Evolutionary conservation across 2,797 vertebrate species (phyloP).

Genomic region (Microchirus variegatus): DNA sequence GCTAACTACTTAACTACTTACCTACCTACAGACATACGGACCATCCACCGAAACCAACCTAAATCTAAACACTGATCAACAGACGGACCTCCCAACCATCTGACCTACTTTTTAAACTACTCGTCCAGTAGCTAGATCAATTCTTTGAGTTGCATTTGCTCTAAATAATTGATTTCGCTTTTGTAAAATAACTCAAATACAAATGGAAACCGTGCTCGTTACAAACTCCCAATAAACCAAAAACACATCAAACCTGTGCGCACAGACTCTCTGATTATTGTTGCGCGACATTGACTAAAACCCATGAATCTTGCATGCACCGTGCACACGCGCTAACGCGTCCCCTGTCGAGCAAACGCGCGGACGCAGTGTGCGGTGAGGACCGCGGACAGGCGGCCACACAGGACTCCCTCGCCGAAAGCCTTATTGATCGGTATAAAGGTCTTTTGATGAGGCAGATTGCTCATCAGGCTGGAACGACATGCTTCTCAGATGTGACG

Average conservation of each 20-base stretch:
- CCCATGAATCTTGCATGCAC: slow-evolving; percentile 32
- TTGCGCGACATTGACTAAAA: slow-evolving; percentile 23
- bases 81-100: no score
- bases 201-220: no score
- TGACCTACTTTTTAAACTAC: no score
- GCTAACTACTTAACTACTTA: no score
- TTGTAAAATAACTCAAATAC: no score
- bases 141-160: no score
- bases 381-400: slow-evolving; percentile 43
- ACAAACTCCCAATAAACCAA: neutral
- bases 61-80: no score
- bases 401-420: slow-evolving; percentile 69
- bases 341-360: slow-evolving; percentile 34
- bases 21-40: no score
- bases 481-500: slow-evolving; percentile 80
- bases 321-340: slow-evolving; percentile 31
- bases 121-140: no score
- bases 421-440: slow-evolving; percentile 82
- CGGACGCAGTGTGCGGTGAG: slow-evolving; percentile 23
- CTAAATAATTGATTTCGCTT: no score
- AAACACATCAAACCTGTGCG: no score
- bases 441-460: slow-evolving; percentile 83
- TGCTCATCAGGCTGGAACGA: slow-evolving; percentile 82
- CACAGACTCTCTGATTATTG: slow-evolving; percentile 18
- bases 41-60: no score